Evolutionary conservation across 2,797 vertebrate genomes (phyloP).

Genomic region (Cirrhinus mrigala): DNA sequence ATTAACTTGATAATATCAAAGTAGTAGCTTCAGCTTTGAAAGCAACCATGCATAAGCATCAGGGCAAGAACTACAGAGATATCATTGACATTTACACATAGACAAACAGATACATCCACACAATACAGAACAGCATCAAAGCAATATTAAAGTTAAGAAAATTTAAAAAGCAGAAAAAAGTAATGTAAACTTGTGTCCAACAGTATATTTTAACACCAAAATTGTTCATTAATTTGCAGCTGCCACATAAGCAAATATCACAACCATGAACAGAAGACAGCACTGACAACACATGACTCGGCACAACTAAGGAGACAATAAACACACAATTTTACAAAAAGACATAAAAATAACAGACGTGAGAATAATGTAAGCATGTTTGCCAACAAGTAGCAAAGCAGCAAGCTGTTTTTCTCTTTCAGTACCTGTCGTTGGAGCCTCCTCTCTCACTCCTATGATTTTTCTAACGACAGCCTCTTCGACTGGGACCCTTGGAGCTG

Average conservation of each 20-base stretch:
- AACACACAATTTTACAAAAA: slow-evolving; percentile 13
- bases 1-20: slow-evolving; percentile 54
- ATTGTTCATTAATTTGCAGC: not conserved
- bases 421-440: slow-evolving; percentile 74
- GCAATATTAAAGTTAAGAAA: not conserved
- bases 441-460: slow-evolving; percentile 72
- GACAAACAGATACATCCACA: slow-evolving; percentile 8
- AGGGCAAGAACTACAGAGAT: slow-evolving; percentile 5
- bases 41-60: slow-evolving; percentile 10
- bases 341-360: slow-evolving; percentile 5
- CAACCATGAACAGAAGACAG: not conserved
- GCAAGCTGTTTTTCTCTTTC: slow-evolving; percentile 43
- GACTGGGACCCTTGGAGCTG: slow-evolving; percentile 72
- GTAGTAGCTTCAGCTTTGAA: slow-evolving; percentile 17
- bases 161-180: not conserved
- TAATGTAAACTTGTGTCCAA: not conserved
- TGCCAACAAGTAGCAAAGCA: slow-evolving; percentile 46
- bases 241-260: not conserved
- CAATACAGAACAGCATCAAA: not conserved
- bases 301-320: slow-evolving; percentile 6
- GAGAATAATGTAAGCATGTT: slow-evolving; percentile 7
- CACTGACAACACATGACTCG: not conserved
- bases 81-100: slow-evolving; percentile 20
- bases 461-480: slow-evolving; percentile 74
- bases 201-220: not conserved